Evolutionary conservation across 1,140 invertebrate species (phyloP), one percentile per base, ranked within the genome.

Genomic region (Drosophila miranda): DNA sequence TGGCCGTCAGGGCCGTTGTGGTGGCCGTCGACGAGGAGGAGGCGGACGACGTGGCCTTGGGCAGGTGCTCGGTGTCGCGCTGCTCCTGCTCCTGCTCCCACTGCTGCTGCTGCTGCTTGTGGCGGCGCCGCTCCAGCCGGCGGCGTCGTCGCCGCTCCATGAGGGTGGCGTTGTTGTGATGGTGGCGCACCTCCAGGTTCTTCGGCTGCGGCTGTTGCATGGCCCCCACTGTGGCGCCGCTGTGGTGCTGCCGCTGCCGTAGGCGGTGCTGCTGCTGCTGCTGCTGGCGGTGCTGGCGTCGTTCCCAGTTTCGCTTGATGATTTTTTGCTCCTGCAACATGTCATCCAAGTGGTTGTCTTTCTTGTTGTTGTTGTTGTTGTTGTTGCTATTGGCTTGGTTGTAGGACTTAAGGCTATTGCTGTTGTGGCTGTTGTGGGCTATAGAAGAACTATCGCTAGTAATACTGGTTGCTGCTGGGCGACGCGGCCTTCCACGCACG

Each of bases 371-470:
- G 45, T 38, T 77, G 57, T 38, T 43, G 56, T 55, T 57, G 16
- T 71, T 70, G 75, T 77, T 77, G 74, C 52, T 76, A 61, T 68
- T 73, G 55, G 59, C 61, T 81, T 84, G 63, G 11, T 81, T 64
- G 45, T 73, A 45, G 70, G 57, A 53, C 75, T 88, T 88, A 83
- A 56, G 66, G 60, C 70, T 87, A 72, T 82, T 82, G 63, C 70
- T 74, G 54, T 64, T 71, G 45, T 30, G 53, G 26, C 48, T 57
- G 53, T 64, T 56, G 57, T 59, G 44, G 60, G 49, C n/a, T 44
- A 43, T 55, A 48, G 59, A 46, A 61, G 69, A 74, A 77, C 81
- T 87, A 86, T 87, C 75, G 70, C 82, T 89, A 89, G 84, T 89
- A 89, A 89, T 89, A 89, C 84, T 89, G 83, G 75, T 75, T 63